phyloP scores from a whole-genome alignment of 2,888 invertebrate genomes.

The Copidosoma aretas region DNA sequence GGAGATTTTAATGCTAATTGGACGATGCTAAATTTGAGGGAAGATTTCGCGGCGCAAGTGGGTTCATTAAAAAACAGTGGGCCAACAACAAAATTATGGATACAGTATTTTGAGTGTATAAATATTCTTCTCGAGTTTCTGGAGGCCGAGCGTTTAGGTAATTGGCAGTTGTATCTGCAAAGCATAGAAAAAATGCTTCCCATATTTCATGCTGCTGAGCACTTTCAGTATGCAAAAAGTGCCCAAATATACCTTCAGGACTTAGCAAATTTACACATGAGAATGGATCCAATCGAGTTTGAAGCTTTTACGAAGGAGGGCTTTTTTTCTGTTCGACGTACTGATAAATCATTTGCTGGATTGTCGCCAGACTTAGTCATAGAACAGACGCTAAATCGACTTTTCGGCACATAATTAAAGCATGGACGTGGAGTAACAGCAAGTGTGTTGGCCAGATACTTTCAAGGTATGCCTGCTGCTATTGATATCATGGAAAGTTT shows the following conservation, averaged over 20 bases:
- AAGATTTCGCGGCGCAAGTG: background rate
- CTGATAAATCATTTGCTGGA: background rate
- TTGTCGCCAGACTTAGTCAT: background rate
- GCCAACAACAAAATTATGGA: background rate
- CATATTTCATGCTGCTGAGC: slow-evolving; percentile 49
- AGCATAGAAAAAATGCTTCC: slow-evolving; percentile 45
- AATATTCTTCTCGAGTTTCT: slow-evolving; percentile 40
- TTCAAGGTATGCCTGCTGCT: slow-evolving; percentile 37
- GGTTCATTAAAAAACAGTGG: background rate
- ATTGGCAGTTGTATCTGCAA: slow-evolving; percentile 46
- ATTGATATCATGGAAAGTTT: slow-evolving; percentile 37
- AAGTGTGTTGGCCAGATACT: slow-evolving; percentile 18
- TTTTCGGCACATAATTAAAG: slow-evolving; percentile 1
- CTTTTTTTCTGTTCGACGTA: background rate
- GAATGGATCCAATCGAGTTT: slow-evolving; percentile 21
- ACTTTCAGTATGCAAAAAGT: slow-evolving; percentile 49
- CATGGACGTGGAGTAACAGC: slow-evolving; percentile 10
- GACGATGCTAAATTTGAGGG: background rate
- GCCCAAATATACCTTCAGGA: slow-evolving; percentile 51
- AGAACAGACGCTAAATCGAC: slow-evolving; percentile 7
- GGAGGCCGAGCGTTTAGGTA: slow-evolving; percentile 44
- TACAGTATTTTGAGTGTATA: slow-evolving; percentile 36
- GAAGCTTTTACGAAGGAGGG: background rate
- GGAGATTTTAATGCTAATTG: background rate
- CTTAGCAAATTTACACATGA: slow-evolving; percentile 38